Conservation (phyloP, 2,113 vertebrate genomes). For the Haemorhous mexicanus region DNA sequence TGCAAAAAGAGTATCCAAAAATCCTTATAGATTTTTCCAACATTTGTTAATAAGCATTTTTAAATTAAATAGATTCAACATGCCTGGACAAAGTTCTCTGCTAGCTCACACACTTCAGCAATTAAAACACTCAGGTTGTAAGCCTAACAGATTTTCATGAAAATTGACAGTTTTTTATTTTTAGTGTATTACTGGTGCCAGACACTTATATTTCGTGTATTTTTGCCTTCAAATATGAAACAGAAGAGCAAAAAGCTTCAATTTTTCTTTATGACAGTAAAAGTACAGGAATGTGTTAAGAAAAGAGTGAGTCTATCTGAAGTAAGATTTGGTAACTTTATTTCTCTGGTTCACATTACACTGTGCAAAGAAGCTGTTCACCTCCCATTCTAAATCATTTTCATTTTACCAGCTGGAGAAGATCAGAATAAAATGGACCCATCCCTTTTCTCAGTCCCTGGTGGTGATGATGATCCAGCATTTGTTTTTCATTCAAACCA, state of each 20-base stretch:
- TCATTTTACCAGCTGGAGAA: slow-evolving; percentile 51
- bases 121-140: neutral
- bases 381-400: slow-evolving; percentile 52
- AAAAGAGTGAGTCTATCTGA: neutral
- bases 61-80: neutral
- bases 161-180: neutral
- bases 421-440: slow-evolving; percentile 50
- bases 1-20: neutral
- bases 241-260: neutral
- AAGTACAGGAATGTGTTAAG: neutral
- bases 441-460: slow-evolving; percentile 27
- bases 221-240: neutral
- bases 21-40: neutral
- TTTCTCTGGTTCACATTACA: slow-evolving; percentile 35
- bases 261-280: neutral
- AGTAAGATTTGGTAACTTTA: slow-evolving; percentile 7
- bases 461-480: slow-evolving; percentile 7
- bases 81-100: neutral
- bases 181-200: neutral
- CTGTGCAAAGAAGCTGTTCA: slow-evolving; percentile 32
- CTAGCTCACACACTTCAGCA: neutral
- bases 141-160: neutral
- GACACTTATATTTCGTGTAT: neutral
- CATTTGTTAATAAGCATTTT: neutral
- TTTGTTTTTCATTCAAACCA: slow-evolving; percentile 32